Conservation (phyloP, 1,140 invertebrate genomes). For the Leucophenga varia region DNA sequence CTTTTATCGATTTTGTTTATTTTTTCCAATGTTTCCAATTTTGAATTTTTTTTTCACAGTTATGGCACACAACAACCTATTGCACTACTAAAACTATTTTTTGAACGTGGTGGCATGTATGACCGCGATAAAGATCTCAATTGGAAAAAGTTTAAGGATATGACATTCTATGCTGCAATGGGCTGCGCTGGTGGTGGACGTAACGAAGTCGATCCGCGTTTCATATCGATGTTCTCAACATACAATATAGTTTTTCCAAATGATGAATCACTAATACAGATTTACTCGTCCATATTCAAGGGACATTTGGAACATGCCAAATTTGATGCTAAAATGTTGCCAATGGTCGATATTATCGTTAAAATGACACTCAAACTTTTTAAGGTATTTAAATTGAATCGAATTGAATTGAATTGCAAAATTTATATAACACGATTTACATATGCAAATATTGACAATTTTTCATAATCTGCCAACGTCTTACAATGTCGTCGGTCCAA, state of each 20-base stretch:
- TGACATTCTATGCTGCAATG: slow-evolving; percentile 80
- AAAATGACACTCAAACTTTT: slow-evolving; percentile 82
- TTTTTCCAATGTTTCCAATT: background rate
- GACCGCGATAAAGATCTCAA: slow-evolving; percentile 85
- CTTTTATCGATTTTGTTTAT: background rate
- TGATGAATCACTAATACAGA: slow-evolving; percentile 74
- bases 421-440: slow-evolving; percentile 56
- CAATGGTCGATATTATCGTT: slow-evolving; percentile 67
- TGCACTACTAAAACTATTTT: slow-evolving; percentile 80
- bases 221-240: slow-evolving; percentile 83
- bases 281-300: slow-evolving; percentile 79
- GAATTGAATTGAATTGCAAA: slow-evolving; percentile 34
- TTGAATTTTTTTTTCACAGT: slow-evolving; percentile 56
- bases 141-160: slow-evolving; percentile 86
- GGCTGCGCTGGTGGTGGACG: slow-evolving; percentile 72
- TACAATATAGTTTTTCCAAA: slow-evolving; percentile 84
- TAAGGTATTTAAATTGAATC: slow-evolving; percentile 61
- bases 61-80: slow-evolving; percentile 93
- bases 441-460: slow-evolving; percentile 56
- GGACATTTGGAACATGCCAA: slow-evolving; percentile 67
- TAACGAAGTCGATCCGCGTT: slow-evolving; percentile 86
- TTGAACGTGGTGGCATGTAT: slow-evolving; percentile 84
- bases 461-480: slow-evolving; percentile 49
- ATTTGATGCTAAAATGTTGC: slow-evolving; percentile 69
- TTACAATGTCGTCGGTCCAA: no score